A percentile compares a stretch with the other conserved stretches of the same genome.
Conservation (phyloP, 1,140 invertebrate genomes). For the Lamellibrachia luymesi region DNA sequence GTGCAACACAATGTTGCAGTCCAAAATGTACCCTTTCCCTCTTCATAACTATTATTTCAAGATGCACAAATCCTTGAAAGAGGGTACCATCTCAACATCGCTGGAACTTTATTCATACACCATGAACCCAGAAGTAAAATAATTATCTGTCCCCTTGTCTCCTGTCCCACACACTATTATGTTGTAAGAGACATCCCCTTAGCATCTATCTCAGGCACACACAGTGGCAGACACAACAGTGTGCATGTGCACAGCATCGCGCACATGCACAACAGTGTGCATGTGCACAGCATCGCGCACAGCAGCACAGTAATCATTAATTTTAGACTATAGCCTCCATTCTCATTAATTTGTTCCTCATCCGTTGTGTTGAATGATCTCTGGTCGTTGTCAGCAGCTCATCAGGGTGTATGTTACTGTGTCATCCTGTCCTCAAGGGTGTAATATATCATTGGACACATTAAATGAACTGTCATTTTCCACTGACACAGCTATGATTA, state of each 20-base stretch:
- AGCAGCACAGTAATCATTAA: no score
- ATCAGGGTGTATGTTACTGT: not conserved
- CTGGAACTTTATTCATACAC: no score
- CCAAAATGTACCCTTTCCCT: no score
- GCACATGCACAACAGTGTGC: not conserved
- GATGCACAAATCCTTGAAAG: no score
- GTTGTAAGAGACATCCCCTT: not conserved
- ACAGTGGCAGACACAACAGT: not conserved
- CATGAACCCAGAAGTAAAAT: no score
- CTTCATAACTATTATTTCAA: no score
- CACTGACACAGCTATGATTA: not conserved
- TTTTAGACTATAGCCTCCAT: not conserved
- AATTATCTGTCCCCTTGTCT: no score
- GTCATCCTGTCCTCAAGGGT: not conserved
- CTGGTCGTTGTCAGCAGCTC: not conserved
- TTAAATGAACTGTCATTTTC: not conserved
- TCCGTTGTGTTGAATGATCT: not conserved
- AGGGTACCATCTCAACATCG: no score
- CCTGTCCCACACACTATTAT: not conserved
- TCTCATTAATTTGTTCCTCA: not conserved
- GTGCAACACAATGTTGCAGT: no score
- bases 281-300: no score
- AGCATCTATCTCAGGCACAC: not conserved
- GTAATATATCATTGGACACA: not conserved
- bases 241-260: no score